Evolutionary conservation across 2,113 vertebrate genomes (phyloP), one percentile per base, ranked within the genome.

Genomic region (Gobio gobio): DNA sequence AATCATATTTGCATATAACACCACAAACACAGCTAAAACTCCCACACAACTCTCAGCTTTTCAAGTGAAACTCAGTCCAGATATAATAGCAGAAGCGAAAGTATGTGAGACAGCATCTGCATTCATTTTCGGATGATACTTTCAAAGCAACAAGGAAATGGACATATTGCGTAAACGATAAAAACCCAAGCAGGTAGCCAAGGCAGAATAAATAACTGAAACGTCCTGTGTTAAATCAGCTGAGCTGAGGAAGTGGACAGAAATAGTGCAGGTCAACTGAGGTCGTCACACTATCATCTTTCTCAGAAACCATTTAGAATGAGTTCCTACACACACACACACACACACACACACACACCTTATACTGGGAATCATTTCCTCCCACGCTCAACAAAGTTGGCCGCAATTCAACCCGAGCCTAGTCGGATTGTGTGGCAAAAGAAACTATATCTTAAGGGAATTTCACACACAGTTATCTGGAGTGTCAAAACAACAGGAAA

Each of bases 211-310:
- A 51, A 36, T n/a, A 51, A 8, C 24, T 5, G 9, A 47, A 78
- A 68, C 63, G 20, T 54, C 43, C 79, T 83, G 49, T 56, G 56
- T 47, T 77, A 78, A 78, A 72, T 58, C 83, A 85, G 72, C 78
- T 78, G 16, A 45, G 66, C 8, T 7, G 45, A 84, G 68, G 68
- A 84, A 84, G 33, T 68, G 51, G 22, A 78, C 86, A 54, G 45
- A 83, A 84, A 84, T 87, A 87, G 76, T 22, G 14, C 75, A 75
- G 58, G 68, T 83, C 77, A 84, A 24, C 82, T 36, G 68, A 56
- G 61, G 80, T 64, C 78, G 13, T 29, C 66, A 64, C 66, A 80
- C n/a, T 9, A 61, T 74, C 82, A 83, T 83, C 81, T 68, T 83
- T 86, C 86, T 83, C 66, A 49, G 64, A 83, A 87, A 73, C 82